A percentile compares a stretch with the other conserved stretches of the same genome.
These are phyloP conservation scores for Gambelia wislizenii DNA, from an alignment of 2,797 vertebrate genomes.

Conservation along the genomic window DNA sequence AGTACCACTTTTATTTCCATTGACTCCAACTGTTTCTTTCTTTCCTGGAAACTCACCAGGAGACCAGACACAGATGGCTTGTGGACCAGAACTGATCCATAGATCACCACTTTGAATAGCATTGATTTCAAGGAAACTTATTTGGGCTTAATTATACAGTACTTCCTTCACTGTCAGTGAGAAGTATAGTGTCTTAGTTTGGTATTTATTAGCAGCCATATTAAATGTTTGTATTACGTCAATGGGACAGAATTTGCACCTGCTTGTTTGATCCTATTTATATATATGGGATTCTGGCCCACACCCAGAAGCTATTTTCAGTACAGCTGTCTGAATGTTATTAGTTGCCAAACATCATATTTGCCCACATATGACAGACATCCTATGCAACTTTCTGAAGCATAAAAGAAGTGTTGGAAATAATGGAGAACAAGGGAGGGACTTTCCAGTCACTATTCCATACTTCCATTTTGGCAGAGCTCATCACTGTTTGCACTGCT, in stretches of 20 bases:
- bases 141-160: slow-evolving; percentile 4
- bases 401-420: background rate
- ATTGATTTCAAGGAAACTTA: slow-evolving; percentile 1
- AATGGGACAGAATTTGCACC: background rate
- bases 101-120: too few species aligned
- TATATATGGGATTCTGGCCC: background rate
- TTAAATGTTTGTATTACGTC: background rate
- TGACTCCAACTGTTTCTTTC: too few species aligned
- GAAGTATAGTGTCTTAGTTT: background rate
- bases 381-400: too few species aligned
- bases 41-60: too few species aligned
- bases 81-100: too few species aligned
- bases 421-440: background rate
- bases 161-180: background rate
- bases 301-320: background rate
- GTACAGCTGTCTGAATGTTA: background rate
- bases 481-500: background rate
- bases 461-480: background rate
- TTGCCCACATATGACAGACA: too few species aligned
- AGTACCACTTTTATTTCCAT: too few species aligned
- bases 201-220: background rate
- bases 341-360: background rate
- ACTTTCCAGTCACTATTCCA: background rate
- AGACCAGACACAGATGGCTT: too few species aligned
- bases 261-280: background rate